A percentile compares a stretch with the other conserved stretches of the same genome.
These are phyloP conservation scores for Rhopilema esculentum DNA, from an alignment of 30 jellyfish, hydroid and myxozoan genomes.

Conservation along the genomic window DNA sequence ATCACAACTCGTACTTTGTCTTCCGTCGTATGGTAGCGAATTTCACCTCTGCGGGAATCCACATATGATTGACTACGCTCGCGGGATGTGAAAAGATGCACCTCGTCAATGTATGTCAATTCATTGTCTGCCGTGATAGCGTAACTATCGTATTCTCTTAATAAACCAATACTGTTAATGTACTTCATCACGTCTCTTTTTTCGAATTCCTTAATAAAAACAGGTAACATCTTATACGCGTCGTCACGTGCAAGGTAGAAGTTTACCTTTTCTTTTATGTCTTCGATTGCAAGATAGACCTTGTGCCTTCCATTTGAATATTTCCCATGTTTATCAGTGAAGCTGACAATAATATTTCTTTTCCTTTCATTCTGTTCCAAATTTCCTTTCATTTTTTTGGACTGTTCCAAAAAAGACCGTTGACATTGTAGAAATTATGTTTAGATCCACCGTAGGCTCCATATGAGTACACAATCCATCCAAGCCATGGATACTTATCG, in stretches of 20 bases:
- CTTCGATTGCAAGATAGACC: conserved; percentile 41
- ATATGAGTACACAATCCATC: conserved; percentile 45
- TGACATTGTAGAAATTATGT: conserved; percentile 8
- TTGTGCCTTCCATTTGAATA: conserved; percentile 18
- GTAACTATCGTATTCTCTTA: conserved; percentile 7
- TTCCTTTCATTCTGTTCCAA: conserved; percentile 34
- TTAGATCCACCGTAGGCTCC: conserved; percentile 58
- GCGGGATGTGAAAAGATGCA: conserved; percentile 15
- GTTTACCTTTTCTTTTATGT: neutral
- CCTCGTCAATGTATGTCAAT: conserved; percentile 19
- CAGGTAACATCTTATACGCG: conserved; percentile 10
- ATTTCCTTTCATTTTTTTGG: no score
- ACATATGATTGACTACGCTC: no score
- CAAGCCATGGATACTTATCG: conserved; percentile 47
- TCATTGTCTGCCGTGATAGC: neutral
- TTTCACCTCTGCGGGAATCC: no score
- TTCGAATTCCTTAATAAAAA: neutral
- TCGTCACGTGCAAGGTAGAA: conserved; percentile 3
- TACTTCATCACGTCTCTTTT: conserved; percentile 22
- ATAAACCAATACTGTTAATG: conserved; percentile 3
- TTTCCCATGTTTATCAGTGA: conserved; percentile 41
- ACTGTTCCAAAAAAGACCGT: conserved; percentile 38
- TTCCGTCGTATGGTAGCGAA: neutral
- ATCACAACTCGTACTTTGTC: conserved; percentile 21
- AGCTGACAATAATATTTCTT: conserved; percentile 31